Evolutionary conservation across 2,888 invertebrate genomes (phyloP), one percentile per base, ranked within the genome.

Genomic region (Ectemnius cavifrons): DNA sequence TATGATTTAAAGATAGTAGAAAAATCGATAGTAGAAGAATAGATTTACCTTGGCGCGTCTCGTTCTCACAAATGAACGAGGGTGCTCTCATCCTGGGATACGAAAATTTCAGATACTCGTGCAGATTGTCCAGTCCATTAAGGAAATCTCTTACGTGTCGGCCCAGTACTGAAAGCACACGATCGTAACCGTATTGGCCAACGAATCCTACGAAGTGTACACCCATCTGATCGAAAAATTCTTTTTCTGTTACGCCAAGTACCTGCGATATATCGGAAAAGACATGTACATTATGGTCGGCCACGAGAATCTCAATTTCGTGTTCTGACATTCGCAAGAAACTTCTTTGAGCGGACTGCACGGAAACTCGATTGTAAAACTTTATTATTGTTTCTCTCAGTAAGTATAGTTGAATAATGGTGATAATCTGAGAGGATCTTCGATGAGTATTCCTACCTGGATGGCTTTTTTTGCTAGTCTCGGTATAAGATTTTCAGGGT

Each of bases 31-130:
- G 16, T 6, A 1, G 16, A 52, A 8, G 2, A 2, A 1, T 49
- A 13, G 2, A 49, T 71, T 81, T 73, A 90, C 90, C 90, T 87
- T 96, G 96, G 69, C 96, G 93, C 0, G 97, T 97, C 91, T 99
- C 99, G 88, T 98, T 97, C 91, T 98, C 98, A 88, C 98, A 98
- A 84, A 98, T 98, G 91, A 99, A 99, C 67, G 98, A 98, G 0
- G 99, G 99, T 0, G 99, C 98, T 79, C 95, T 92, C 95, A 95
- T 95, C 83, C 96, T 93, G 0, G 98, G 98, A 89, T 98, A 98
- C 67, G 97, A 98, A 92, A 98, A 98, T 91, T 98, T 97, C 61
- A 99, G 93, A 90, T 99, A 99, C 90, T 99, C 99, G 91, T 99
- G 99, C 27, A 99, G 93, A 92, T 99, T 99, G 92, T 99, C 99